Conservation (phyloP, 2,113 vertebrate genomes). For the Scartelaos histophorus region DNA sequence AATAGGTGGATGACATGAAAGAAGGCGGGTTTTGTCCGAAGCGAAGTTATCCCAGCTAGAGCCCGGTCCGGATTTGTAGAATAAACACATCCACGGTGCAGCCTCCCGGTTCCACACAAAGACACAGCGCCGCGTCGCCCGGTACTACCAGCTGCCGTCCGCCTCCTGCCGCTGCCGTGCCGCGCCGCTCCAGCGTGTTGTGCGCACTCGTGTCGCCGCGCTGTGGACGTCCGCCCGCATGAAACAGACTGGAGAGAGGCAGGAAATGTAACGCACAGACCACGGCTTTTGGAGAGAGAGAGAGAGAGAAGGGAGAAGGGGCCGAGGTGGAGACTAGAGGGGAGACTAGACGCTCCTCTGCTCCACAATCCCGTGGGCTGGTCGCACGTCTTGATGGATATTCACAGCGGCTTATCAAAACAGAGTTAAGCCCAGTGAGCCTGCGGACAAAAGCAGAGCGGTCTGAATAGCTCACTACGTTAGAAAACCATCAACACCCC, state of each 20-base stretch:
- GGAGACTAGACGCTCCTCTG: slow-evolving; percentile 28
- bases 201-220: slow-evolving; percentile 60
- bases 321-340: too few species aligned
- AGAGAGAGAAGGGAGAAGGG: slow-evolving; percentile 6
- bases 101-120: slow-evolving; percentile 44
- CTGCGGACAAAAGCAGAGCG: slow-evolving; percentile 37
- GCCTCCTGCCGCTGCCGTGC: slow-evolving; percentile 20
- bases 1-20: slow-evolving; percentile 42
- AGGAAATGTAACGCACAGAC: slow-evolving; percentile 52
- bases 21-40: slow-evolving; percentile 59
- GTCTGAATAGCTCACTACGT: slow-evolving; percentile 33
- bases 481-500: slow-evolving; percentile 22
- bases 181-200: slow-evolving; percentile 25
- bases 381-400: slow-evolving; percentile 64
- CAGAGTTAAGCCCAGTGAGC: slow-evolving; percentile 46
- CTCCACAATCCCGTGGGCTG: slow-evolving; percentile 62
- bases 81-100: slow-evolving; percentile 49
- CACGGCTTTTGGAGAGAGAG: slow-evolving; percentile 42
- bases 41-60: slow-evolving; percentile 56
- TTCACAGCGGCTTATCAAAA: slow-evolving; percentile 66
- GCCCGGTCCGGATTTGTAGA: slow-evolving; percentile 35
- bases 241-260: slow-evolving; percentile 41
- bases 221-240: slow-evolving; percentile 59
- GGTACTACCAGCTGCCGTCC: slow-evolving; percentile 26
- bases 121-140: slow-evolving; percentile 39